Conservation (phyloP, 2,113 vertebrate genomes). For the Apteryx mantelli region DNA sequence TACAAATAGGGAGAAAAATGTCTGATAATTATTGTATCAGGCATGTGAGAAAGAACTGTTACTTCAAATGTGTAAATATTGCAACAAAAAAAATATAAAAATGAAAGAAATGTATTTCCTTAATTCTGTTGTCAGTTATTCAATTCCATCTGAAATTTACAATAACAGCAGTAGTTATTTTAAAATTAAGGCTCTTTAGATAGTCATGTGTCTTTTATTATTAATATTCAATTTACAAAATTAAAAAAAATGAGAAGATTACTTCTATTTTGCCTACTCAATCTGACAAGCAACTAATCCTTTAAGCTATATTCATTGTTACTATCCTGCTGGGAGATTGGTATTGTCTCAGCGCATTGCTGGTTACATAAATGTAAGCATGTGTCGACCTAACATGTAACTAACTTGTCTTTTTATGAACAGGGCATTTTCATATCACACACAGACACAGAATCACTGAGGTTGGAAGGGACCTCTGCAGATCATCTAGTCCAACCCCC, state of each 20-base stretch:
- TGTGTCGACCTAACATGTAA: not conserved
- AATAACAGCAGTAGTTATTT: not conserved
- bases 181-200: not conserved
- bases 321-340: not conserved
- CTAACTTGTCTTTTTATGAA: not conserved
- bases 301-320: not conserved
- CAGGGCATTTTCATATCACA: not conserved
- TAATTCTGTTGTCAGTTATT: not conserved
- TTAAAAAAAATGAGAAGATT: not conserved
- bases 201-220: not conserved
- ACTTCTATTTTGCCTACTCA: not conserved
- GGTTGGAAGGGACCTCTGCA: too few relatives aligned
- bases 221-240: not conserved
- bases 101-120: not conserved
- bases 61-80: not conserved
- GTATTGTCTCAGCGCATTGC: not conserved
- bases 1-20: not conserved
- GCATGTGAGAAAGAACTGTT: not conserved
- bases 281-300: conserved; percentile 22
- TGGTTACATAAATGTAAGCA: conserved; percentile 15
- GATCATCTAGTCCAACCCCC: too few relatives aligned
- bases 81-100: not conserved
- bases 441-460: too few relatives aligned
- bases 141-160: not conserved
- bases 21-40: not conserved